Evolutionary conservation across 64 coral and sea anemone species (phyloP), one percentile per base, ranked within the genome.

Genomic region (Trachythela sp.): DNA sequence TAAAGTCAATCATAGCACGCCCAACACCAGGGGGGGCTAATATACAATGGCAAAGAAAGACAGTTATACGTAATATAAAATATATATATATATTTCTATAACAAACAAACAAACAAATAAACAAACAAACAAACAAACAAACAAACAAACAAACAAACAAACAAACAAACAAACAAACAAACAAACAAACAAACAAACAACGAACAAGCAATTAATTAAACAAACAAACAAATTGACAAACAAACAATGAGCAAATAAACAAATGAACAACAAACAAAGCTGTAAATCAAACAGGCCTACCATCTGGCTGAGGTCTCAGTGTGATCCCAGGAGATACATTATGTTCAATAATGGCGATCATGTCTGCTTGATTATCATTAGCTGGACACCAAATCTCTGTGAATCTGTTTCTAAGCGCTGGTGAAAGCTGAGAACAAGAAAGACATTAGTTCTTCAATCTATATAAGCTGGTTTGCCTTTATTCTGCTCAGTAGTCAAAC

Each of bases 341-440:
- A 86, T 99, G 91, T 59, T 99, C 96, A 76, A 95, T 99, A 58
- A 99, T 99, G 67, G 87, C 70, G 32, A 99, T 84, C 40, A 99
- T 89, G 36, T 99, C 96, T 48, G n/a, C 48, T 32, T 49, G 89
- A 36, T 32, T 84, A 84, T 99, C 85, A 18, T 83, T 93, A 15
- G 96, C 48, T 31, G 96, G 94, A 41, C 96, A 99, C 96, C 96
- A 99, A 41, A 99, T 99, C 76, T 99, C 96, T 14, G 96, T 99
- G 87, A 99, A 99, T 64, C 96, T 94, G 89, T 99, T 99, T 35
- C 96, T 91, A 43, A 99, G 50, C 6, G 96, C 96, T 32, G 96
- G 96, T 6, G 96, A 99, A 48, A 99, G 91, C 96, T 99, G 30
- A 17, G 11, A 80, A 64, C 56, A 64, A 64, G 1, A 64, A 64